phyloP scores from a whole-genome alignment of 2,113 vertebrate species.

The Channa argus region DNA sequence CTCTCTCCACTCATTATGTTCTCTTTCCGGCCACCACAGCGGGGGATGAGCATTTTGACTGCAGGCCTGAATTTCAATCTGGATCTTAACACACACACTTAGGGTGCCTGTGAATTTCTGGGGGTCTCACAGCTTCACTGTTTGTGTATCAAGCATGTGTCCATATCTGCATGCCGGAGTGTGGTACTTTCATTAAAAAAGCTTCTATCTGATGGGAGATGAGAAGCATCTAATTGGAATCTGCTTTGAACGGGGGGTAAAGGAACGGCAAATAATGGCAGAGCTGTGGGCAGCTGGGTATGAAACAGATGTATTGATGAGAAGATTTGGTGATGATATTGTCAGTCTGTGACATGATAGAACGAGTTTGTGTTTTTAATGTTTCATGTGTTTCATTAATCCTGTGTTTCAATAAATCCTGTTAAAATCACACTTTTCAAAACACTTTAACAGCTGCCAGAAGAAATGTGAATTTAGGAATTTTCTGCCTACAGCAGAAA shows the following conservation, averaged over 20 bases:
- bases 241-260: background rate
- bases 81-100: background rate
- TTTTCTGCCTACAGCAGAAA: too few species aligned
- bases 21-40: conserved; percentile 16
- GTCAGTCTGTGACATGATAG: background rate
- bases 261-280: conserved; percentile 7
- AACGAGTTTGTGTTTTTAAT: too few species aligned
- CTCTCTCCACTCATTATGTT: conserved; percentile 35
- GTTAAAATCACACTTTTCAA: too few species aligned
- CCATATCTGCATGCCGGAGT: background rate
- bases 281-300: background rate
- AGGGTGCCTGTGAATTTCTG: background rate
- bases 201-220: conserved; percentile 9
- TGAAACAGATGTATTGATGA: conserved; percentile 25
- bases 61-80: conserved; percentile 22
- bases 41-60: conserved; percentile 14
- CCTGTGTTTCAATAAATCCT: too few species aligned
- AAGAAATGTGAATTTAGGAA: too few species aligned
- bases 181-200: conserved; percentile 11
- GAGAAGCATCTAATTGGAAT: conserved; percentile 33
- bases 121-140: background rate
- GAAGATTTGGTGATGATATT: conserved; percentile 17
- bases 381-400: too few species aligned
- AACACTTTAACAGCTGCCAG: too few species aligned
- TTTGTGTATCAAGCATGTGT: background rate